These are phyloP conservation scores for Microctonus hyperodae DNA, from an alignment of 2,888 invertebrate species.

Conservation along the genomic window DNA sequence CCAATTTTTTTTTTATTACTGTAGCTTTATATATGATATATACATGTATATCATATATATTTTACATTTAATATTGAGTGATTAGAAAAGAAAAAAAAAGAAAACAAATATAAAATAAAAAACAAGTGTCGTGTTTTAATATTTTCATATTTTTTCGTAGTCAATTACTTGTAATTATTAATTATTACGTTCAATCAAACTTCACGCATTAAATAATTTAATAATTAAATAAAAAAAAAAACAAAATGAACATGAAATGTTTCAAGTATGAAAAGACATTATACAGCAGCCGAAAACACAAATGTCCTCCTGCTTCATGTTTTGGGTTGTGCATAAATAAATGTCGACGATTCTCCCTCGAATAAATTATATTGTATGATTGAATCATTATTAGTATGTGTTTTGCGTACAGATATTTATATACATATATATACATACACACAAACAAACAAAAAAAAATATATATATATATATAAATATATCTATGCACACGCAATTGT, in stretches of 20 bases:
- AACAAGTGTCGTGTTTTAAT: conserved; percentile 24
- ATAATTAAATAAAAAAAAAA: neutral
- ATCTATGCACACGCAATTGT: conserved; percentile 49
- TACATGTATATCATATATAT: too few species aligned
- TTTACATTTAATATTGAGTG: conserved; percentile 14
- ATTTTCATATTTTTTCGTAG: conserved; percentile 51
- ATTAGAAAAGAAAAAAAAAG: conserved; percentile 12
- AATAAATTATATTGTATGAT: conserved; percentile 41
- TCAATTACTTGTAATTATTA: conserved; percentile 47
- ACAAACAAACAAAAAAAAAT: too few species aligned
- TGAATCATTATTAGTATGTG: conserved; percentile 37
- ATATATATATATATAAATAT: too few species aligned
- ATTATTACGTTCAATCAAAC: conserved; percentile 1
- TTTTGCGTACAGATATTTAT: conserved; percentile 42
- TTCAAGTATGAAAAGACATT: neutral
- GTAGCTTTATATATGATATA: too few species aligned
- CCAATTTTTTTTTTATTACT: conserved; percentile 47
- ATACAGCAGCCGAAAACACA: conserved; percentile 12
- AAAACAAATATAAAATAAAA: conserved; percentile 35
- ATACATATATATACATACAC: conserved; percentile 41
- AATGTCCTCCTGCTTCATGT: neutral
- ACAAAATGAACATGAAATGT: neutral
- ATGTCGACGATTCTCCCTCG: conserved; percentile 34
- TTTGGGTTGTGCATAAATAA: conserved; percentile 1
- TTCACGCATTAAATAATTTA: neutral